phyloP scores from a whole-genome alignment of 1,140 invertebrate species.

The Maniola jurtina region DNA sequence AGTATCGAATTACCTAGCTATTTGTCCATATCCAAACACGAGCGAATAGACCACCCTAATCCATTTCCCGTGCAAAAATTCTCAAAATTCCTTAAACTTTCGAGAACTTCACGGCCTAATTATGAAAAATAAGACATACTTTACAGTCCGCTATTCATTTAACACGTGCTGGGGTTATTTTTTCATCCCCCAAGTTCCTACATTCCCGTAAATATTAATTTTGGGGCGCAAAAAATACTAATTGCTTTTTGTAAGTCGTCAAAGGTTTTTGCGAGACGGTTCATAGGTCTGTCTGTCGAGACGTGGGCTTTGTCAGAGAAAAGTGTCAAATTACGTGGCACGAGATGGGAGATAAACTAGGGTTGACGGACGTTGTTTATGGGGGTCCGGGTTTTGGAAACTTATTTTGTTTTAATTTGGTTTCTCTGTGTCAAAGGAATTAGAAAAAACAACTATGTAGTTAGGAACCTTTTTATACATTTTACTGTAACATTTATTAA shows the following conservation, averaged over 20 bases:
- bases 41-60: slow-evolving; percentile 20
- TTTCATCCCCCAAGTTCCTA: slow-evolving; percentile 30
- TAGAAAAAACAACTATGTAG: too few relatives aligned
- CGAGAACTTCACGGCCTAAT: slow-evolving; percentile 66
- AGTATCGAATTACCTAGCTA: too few relatives aligned
- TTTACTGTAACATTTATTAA: too few relatives aligned
- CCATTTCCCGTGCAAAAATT: slow-evolving; percentile 5
- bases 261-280: slow-evolving; percentile 61
- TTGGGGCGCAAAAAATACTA: slow-evolving; percentile 67
- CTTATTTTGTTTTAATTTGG: neutral
- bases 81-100: slow-evolving; percentile 8
- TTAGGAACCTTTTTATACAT: too few relatives aligned
- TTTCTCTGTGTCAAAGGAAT: neutral
- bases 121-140: slow-evolving; percentile 76
- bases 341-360: slow-evolving; percentile 71
- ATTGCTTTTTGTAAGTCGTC: slow-evolving; percentile 72
- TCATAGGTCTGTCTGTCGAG: slow-evolving; percentile 60
- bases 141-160: slow-evolving; percentile 55
- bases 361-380: slow-evolving; percentile 39
- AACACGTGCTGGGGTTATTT: slow-evolving; percentile 70
- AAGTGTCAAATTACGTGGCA: slow-evolving; percentile 77
- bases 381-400: neutral
- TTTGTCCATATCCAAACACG: slow-evolving; percentile 1
- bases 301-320: slow-evolving; percentile 75
- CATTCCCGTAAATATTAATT: slow-evolving; percentile 76